Percentiles rank a stretch among this genome's conserved stretches.
phyloP scores from a whole-genome alignment of 2,888 invertebrate genomes.

The Patella depressa region DNA sequence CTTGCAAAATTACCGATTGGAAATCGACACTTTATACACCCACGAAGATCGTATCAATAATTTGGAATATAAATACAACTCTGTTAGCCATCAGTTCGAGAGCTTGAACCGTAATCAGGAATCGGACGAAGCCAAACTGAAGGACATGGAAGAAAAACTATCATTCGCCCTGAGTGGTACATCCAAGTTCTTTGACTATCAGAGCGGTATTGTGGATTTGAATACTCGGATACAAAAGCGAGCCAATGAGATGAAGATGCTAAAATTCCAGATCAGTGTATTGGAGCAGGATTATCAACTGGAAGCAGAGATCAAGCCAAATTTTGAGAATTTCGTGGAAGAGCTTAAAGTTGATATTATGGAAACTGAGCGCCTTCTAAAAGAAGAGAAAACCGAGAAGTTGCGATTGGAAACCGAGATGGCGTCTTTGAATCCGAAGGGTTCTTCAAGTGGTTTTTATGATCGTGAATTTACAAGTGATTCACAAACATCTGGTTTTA shows the following conservation, averaged over 20 bases:
- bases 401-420: slow-evolving; percentile 17
- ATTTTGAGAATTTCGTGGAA: slow-evolving; percentile 58
- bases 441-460: not conserved
- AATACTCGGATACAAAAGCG: not conserved
- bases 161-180: slow-evolving; percentile 25
- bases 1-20: slow-evolving; percentile 37
- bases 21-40: slow-evolving; percentile 38
- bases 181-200: slow-evolving; percentile 22
- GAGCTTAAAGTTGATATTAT: slow-evolving; percentile 50
- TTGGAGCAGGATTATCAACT: slow-evolving; percentile 57
- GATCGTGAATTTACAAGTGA: not conserved
- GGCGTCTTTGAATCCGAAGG: not conserved
- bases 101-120: slow-evolving; percentile 37
- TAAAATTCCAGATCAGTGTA: slow-evolving; percentile 55
- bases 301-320: slow-evolving; percentile 58
- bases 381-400: slow-evolving; percentile 19
- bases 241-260: slow-evolving; percentile 49
- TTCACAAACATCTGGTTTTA: not conserved
- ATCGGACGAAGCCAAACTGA: slow-evolving; percentile 20
- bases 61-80: not conserved
- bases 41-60: slow-evolving; percentile 40
- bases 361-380: slow-evolving; percentile 24
- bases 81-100: slow-evolving; percentile 45
- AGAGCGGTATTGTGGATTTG: not conserved
- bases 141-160: slow-evolving; percentile 28